Conservation (phyloP, 2,113 vertebrate genomes). For the Porphyrio hochstetteri region DNA sequence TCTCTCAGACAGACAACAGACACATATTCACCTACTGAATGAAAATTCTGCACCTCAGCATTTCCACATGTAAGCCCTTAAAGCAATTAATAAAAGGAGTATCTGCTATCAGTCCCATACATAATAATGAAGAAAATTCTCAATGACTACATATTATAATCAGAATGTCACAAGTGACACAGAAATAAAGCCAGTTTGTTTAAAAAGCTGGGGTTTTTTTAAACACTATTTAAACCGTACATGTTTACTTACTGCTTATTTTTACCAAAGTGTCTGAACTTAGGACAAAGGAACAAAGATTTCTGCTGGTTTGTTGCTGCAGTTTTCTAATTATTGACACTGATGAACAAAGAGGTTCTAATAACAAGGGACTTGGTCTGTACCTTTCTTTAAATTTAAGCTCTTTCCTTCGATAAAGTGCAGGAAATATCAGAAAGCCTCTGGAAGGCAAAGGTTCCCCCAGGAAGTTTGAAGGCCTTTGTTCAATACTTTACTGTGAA, state of each 20-base stretch:
- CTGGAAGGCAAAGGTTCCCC: neutral
- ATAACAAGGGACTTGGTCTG: neutral
- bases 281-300: neutral
- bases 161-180: neutral
- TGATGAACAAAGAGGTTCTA: neutral
- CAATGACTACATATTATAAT: neutral
- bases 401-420: neutral
- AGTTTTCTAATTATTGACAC: neutral
- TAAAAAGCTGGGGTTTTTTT: neutral
- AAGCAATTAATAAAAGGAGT: neutral
- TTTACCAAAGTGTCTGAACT: neutral
- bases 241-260: neutral
- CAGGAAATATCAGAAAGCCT: neutral
- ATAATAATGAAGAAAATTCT: neutral
- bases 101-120: neutral
- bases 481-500: neutral
- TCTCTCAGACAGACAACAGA: neutral
- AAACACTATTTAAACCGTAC: neutral
- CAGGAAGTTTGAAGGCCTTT: neutral
- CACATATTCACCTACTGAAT: neutral
- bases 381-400: neutral
- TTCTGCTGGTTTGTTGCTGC: neutral
- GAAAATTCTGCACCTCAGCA: neutral
- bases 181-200: neutral
- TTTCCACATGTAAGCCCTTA: neutral